Percentiles rank a stretch among this genome's conserved stretches.
phyloP scores from a whole-genome alignment of 64 coral and sea anemone genomes.

The Montipora cactus region DNA sequence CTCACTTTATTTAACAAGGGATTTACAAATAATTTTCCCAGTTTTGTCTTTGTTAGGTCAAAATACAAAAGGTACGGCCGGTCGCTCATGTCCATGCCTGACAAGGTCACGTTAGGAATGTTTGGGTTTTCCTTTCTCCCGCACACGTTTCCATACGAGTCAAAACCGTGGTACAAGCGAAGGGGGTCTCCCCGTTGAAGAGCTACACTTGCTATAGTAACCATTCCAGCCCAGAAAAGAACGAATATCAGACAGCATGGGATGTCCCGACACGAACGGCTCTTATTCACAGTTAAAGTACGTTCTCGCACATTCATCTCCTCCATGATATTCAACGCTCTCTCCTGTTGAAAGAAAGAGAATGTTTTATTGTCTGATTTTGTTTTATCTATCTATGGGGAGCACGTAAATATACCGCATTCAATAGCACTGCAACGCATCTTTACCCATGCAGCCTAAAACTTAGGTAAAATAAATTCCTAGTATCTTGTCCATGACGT shows the following conservation, averaged over 20 bases:
- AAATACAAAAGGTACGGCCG: slow-evolving; percentile 66
- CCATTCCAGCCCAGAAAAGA: slow-evolving; percentile 66
- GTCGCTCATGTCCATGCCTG: slow-evolving; percentile 54
- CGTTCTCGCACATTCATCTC: not conserved
- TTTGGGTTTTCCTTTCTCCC: slow-evolving; percentile 45
- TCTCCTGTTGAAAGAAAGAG: not conserved
- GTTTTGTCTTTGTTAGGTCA: slow-evolving; percentile 63
- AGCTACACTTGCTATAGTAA: slow-evolving; percentile 48
- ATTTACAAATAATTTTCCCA: slow-evolving; percentile 56
- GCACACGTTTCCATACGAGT: slow-evolving; percentile 56
- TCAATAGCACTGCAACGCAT: not conserved
- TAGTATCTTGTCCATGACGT: not conserved
- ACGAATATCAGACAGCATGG: slow-evolving; percentile 52
- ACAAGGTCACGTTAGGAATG: slow-evolving; percentile 38
- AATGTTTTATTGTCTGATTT: not conserved
- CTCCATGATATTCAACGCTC: slow-evolving; percentile 13
- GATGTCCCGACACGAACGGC: slow-evolving; percentile 42
- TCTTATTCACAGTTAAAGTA: slow-evolving; percentile 10
- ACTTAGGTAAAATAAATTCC: not conserved
- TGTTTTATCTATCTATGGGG: not conserved
- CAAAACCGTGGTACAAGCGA: slow-evolving; percentile 53
- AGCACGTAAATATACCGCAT: not conserved
- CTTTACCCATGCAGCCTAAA: not conserved
- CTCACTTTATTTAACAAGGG: slow-evolving; percentile 48
- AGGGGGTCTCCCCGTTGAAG: slow-evolving; percentile 61